phyloP scores from a whole-genome alignment of 2,888 invertebrate genomes.

The Aphidius colemani region DNA sequence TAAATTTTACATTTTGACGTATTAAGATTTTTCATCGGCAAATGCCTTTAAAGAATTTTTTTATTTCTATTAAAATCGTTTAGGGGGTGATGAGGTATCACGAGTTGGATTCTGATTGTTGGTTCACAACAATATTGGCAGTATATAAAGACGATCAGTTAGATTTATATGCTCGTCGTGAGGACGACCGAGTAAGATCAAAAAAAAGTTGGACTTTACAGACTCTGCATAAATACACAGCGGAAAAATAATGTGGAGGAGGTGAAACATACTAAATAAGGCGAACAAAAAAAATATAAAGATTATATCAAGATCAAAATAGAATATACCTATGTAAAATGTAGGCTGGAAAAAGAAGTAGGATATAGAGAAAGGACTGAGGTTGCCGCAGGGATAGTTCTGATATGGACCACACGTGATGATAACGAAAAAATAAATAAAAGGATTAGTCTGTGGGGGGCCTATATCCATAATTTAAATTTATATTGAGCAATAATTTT shows the following conservation, averaged over 20 bases:
- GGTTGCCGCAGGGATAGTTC: conserved; percentile 51
- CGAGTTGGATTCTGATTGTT: too few relatives aligned
- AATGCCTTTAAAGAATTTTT: too few relatives aligned
- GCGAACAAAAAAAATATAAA: conserved; percentile 17
- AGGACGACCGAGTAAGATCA: conserved; percentile 38
- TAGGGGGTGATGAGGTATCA: too few relatives aligned
- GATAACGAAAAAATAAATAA: conserved; percentile 20
- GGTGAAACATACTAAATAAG: conserved; percentile 26
- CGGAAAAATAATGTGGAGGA: conserved; percentile 13
- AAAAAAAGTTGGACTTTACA: conserved; percentile 22
- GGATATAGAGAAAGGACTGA: conserved; percentile 49
- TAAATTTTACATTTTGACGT: too few relatives aligned
- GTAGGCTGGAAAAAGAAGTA: conserved; percentile 26
- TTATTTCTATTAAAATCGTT: too few relatives aligned
- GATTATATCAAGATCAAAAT: conserved; percentile 27
- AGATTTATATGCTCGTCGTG: conserved; percentile 49
- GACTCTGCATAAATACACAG: conserved; percentile 5
- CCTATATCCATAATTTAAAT: conserved; percentile 5
- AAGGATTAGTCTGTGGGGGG: conserved; percentile 26
- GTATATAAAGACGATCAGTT: conserved; percentile 52
- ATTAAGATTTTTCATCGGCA: too few relatives aligned
- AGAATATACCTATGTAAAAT: conserved; percentile 34
- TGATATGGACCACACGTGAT: conserved; percentile 49
- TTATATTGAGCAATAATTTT: not conserved
- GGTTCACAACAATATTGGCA: conserved; percentile 51